Percentiles rank a stretch among this genome's conserved stretches.
These are phyloP conservation scores for Gobius niger DNA, from an alignment of 2,113 vertebrate species.

Conservation along the genomic window DNA sequence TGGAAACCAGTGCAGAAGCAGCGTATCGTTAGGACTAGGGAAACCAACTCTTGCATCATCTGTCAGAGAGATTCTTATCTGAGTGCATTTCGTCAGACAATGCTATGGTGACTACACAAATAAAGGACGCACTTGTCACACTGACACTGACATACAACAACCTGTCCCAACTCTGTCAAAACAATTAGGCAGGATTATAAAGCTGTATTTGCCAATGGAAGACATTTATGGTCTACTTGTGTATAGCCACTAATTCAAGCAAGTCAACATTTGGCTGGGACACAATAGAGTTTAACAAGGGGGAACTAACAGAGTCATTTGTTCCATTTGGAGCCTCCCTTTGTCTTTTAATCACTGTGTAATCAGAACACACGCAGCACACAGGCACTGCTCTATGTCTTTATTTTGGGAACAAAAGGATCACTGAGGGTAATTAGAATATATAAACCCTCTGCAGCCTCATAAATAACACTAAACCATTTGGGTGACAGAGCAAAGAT, in stretches of 20 bases:
- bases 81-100: slow-evolving; percentile 5
- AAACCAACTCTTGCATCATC: slow-evolving; percentile 7
- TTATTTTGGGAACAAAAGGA: slow-evolving; percentile 6
- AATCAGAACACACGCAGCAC: slow-evolving; percentile 28
- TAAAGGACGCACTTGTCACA: neutral
- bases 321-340: slow-evolving; percentile 43
- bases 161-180: neutral
- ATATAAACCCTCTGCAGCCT: slow-evolving; percentile 5
- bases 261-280: slow-evolving; percentile 47
- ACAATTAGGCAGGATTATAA: slow-evolving; percentile 5
- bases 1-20: slow-evolving; percentile 2
- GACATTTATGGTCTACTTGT: slow-evolving; percentile 3
- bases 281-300: slow-evolving; percentile 59
- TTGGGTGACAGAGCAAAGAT: neutral
- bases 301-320: slow-evolving; percentile 45
- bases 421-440: neutral
- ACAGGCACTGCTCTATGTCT: neutral
- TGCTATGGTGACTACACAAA: neutral
- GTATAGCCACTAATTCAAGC: slow-evolving; percentile 19
- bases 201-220: neutral
- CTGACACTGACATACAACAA: neutral
- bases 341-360: slow-evolving; percentile 48
- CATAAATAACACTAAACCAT: slow-evolving; percentile 7
- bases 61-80: neutral
- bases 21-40: neutral